A percentile compares a stretch with the other conserved stretches of the same genome.
Conservation (phyloP, 1,140 invertebrate genomes). For the Heliconius melpomene region DNA sequence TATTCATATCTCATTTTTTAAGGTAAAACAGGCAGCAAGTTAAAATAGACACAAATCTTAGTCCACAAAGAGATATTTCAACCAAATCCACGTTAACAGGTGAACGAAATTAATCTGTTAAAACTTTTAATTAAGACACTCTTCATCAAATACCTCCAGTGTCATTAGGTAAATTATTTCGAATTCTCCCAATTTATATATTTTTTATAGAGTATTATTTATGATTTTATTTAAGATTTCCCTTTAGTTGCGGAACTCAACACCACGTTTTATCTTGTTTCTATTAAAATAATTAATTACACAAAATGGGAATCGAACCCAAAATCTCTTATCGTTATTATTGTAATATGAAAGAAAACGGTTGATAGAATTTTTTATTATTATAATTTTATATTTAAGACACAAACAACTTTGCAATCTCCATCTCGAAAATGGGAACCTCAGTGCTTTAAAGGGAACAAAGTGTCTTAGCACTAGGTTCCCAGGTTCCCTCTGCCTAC, state of each 20-base stretch:
- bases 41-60: neutral
- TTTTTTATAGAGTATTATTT: neutral
- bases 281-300: neutral
- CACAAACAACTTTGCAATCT: too few relatives aligned
- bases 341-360: too few relatives aligned
- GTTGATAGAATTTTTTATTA: too few relatives aligned
- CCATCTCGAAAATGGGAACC: too few relatives aligned
- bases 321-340: too few relatives aligned
- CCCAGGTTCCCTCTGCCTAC: neutral
- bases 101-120: slow-evolving; percentile 2
- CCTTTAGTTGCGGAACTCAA: too few relatives aligned
- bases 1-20: too few relatives aligned
- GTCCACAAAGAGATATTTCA: neutral
- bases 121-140: slow-evolving; percentile 10
- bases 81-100: slow-evolving; percentile 3
- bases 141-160: neutral
- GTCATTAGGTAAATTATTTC: neutral
- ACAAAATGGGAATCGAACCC: neutral
- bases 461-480: neutral
- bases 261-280: too few relatives aligned
- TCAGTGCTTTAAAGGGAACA: too few relatives aligned
- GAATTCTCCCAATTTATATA: neutral
- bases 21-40: too few relatives aligned
- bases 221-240: neutral
- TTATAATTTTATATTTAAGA: too few relatives aligned